These are phyloP conservation scores for Odontomachus brunneus DNA, from an alignment of 1,140 invertebrate genomes.

Conservation along the genomic window DNA sequence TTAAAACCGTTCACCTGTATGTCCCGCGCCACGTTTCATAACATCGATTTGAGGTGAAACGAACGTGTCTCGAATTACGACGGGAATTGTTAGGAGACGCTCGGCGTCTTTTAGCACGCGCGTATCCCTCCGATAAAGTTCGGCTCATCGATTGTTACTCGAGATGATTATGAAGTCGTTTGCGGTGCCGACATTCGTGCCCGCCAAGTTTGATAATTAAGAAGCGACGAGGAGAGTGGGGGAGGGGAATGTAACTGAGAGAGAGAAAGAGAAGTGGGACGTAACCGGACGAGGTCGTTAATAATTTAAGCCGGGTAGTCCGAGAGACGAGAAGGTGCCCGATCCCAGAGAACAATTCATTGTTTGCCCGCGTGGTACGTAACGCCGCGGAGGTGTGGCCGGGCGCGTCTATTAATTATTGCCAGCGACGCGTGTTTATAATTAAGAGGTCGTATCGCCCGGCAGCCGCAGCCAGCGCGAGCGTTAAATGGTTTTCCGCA, in stretches of 20 bases:
- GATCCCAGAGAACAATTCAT: conserved; percentile 52
- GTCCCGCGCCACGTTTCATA: neutral
- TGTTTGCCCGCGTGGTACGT: conserved; percentile 41
- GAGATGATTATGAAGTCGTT: conserved; percentile 45
- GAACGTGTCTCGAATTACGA: neutral
- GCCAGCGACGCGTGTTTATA: conserved; percentile 60
- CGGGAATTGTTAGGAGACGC: neutral
- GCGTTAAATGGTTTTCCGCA: conserved; percentile 34
- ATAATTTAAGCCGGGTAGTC: conserved; percentile 58
- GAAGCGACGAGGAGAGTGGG: conserved; percentile 7
- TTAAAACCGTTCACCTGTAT: conserved; percentile 5
- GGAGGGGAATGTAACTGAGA: no score
- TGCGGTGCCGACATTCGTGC: neutral
- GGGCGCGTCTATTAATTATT: conserved; percentile 66
- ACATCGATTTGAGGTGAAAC: conserved; percentile 1
- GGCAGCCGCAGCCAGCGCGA: neutral
- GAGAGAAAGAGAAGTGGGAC: neutral
- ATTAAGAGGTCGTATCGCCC: conserved; percentile 62
- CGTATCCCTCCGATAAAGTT: neutral
- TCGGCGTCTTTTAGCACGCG: neutral
- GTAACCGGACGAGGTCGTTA: conserved; percentile 63
- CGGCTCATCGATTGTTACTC: conserved; percentile 18
- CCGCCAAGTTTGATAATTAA: conserved; percentile 65
- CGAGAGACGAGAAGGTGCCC: neutral
- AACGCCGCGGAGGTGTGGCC: conserved; percentile 27